A percentile compares a stretch with the other conserved stretches of the same genome.
Conservation (phyloP, 2,113 vertebrate species). For the Vimba vimba region DNA sequence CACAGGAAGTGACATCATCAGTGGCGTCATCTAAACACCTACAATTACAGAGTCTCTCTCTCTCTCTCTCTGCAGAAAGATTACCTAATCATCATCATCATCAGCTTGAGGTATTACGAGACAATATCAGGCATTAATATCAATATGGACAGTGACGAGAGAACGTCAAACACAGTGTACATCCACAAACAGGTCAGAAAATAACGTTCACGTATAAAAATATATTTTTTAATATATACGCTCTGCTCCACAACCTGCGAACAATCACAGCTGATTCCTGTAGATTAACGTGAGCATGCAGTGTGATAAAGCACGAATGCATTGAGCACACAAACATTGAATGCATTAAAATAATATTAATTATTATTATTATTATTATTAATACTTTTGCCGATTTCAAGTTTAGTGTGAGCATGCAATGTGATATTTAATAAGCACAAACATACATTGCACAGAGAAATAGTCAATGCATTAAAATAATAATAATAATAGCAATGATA, state of each 20-base stretch:
- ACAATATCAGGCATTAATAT: constrained; percentile 47
- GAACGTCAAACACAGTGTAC: constrained; percentile 64
- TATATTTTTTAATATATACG: no score
- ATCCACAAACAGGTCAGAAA: constrained; percentile 63
- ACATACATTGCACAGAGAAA: neutral
- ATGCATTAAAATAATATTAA: neutral
- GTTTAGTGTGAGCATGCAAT: neutral
- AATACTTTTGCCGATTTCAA: neutral
- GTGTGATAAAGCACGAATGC: neutral
- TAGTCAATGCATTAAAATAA: neutral
- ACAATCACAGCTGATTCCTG: no score
- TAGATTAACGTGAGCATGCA: neutral
- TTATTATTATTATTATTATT: neutral
- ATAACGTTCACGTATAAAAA: neutral
- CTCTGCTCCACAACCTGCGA: no score
- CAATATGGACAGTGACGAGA: constrained; percentile 59
- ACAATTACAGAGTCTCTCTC: neutral
- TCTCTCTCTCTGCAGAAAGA: constrained; percentile 58
- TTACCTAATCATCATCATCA: constrained; percentile 68
- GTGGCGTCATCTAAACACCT: neutral
- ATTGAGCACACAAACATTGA: neutral
- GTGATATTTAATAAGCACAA: neutral
- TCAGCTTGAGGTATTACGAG: constrained; percentile 67
- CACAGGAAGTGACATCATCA: neutral
- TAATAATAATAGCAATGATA: no score